Evolutionary conservation across 30 jellyfish, hydroid and myxozoan genomes (phyloP).

Genomic region (Aurelia aurita complex sp. Pacific): DNA sequence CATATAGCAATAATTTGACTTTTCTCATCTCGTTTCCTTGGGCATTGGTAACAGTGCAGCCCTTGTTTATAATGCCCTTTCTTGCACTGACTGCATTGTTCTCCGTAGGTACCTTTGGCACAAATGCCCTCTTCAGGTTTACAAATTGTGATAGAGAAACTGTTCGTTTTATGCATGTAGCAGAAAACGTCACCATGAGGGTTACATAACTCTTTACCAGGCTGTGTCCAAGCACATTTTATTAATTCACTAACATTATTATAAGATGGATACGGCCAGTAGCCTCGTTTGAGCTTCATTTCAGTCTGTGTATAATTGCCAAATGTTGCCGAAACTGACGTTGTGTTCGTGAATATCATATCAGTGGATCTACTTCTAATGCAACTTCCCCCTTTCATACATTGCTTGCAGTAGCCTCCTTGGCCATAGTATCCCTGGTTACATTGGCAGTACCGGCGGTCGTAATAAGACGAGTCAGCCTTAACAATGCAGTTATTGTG

Average conservation of each 20-base stretch:
- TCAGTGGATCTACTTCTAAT: no score
- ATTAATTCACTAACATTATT: slow-evolving; percentile 3
- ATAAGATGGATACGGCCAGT: slow-evolving; percentile 53
- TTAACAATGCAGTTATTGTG: slow-evolving; percentile 32
- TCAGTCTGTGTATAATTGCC: background rate
- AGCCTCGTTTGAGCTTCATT: slow-evolving; percentile 41
- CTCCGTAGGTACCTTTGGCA: slow-evolving; percentile 40
- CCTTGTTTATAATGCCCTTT: slow-evolving; percentile 38
- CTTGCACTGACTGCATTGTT: slow-evolving; percentile 54
- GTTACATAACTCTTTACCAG: slow-evolving; percentile 42
- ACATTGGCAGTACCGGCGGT: slow-evolving; percentile 52
- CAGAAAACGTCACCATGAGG: slow-evolving; percentile 25
- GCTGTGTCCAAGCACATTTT: slow-evolving; percentile 62
- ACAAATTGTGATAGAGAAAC: slow-evolving; percentile 1
- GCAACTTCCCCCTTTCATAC: slow-evolving; percentile 71
- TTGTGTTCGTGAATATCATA: background rate
- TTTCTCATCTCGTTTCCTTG: background rate
- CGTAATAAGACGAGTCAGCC: slow-evolving; percentile 54
- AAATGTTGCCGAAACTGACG: no score
- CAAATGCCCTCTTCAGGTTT: slow-evolving; percentile 16
- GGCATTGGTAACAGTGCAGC: slow-evolving; percentile 45
- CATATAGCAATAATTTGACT: background rate
- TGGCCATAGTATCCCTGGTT: slow-evolving; percentile 51
- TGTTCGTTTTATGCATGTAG: background rate
- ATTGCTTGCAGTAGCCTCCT: slow-evolving; percentile 64